Conservation (phyloP, 1,140 invertebrate species). For the Scylla paramamosain region DNA sequence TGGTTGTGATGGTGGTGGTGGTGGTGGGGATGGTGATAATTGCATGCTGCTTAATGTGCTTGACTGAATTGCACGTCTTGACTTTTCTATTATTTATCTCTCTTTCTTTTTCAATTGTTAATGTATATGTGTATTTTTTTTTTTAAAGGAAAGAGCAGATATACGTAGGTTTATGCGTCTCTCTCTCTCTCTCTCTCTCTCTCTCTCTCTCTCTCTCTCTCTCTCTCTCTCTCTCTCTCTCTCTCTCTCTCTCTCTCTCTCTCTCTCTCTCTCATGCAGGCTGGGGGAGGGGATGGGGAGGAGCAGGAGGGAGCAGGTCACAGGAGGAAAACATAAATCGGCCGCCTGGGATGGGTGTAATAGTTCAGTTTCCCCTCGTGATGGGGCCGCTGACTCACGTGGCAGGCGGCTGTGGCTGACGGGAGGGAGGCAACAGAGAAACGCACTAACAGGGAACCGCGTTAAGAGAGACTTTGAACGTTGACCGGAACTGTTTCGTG, state of each 20-base stretch:
- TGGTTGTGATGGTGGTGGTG: too few species aligned
- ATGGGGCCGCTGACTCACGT: not conserved
- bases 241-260: slow-evolving; percentile 41
- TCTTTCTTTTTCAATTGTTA: not conserved
- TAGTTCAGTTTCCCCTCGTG: not conserved
- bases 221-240: slow-evolving; percentile 50
- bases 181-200: slow-evolving; percentile 42
- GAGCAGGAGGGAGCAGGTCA: not conserved
- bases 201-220: slow-evolving; percentile 52
- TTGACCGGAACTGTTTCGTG: too few species aligned
- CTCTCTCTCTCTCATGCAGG: too few species aligned
- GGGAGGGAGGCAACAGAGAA: too few species aligned
- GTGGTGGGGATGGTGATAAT: too few species aligned
- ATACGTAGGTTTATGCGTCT: not conserved
- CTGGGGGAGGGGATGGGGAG: not conserved
- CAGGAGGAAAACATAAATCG: not conserved
- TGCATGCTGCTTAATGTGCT: too few species aligned
- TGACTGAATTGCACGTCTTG: too few species aligned
- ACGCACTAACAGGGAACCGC: too few species aligned
- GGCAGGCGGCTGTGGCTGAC: not conserved
- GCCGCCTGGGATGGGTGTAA: not conserved
- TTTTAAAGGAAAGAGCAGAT: not conserved
- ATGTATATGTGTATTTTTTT: too few species aligned
- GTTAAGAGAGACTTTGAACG: too few species aligned
- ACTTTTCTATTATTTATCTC: too few species aligned